phyloP scores from a whole-genome alignment of 2,113 vertebrate species.

The Prinia subflava region DNA sequence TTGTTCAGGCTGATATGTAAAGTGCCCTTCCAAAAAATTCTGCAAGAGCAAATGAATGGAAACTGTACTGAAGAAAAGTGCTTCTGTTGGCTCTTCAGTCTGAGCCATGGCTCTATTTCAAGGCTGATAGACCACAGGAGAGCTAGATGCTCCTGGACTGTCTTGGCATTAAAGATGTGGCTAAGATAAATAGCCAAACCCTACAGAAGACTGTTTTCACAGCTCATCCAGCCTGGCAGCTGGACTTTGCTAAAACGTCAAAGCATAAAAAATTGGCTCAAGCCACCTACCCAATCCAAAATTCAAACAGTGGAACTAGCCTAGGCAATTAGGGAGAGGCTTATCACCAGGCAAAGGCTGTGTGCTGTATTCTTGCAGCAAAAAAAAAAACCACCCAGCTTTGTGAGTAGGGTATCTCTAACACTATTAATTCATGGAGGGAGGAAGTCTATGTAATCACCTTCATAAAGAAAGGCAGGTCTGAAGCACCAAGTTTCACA shows the following conservation, averaged over 20 bases:
- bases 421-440: not conserved
- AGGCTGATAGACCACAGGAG: conserved; percentile 11
- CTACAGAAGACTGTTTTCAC: conserved; percentile 22
- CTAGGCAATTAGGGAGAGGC: not conserved
- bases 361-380: not conserved
- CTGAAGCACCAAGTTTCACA: not conserved
- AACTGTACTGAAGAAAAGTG: not conserved
- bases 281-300: conserved; percentile 26
- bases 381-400: not conserved
- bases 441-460: not conserved
- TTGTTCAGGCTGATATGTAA: not conserved
- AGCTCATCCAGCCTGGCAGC: conserved; percentile 22
- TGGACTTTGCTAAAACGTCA: not conserved
- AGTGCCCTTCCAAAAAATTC: not conserved
- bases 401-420: not conserved
- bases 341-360: not conserved
- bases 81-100: not conserved
- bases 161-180: not conserved
- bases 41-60: not conserved
- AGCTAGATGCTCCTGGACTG: not conserved
- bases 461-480: not conserved
- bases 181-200: conserved; percentile 44
- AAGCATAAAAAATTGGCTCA: conserved; percentile 28
- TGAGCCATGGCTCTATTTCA: not conserved
- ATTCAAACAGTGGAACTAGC: conserved; percentile 17